Evolutionary conservation across 2,797 vertebrate species (phyloP), one percentile per base, ranked within the genome.

Genomic region (Oreonectes daqikongensis): DNA sequence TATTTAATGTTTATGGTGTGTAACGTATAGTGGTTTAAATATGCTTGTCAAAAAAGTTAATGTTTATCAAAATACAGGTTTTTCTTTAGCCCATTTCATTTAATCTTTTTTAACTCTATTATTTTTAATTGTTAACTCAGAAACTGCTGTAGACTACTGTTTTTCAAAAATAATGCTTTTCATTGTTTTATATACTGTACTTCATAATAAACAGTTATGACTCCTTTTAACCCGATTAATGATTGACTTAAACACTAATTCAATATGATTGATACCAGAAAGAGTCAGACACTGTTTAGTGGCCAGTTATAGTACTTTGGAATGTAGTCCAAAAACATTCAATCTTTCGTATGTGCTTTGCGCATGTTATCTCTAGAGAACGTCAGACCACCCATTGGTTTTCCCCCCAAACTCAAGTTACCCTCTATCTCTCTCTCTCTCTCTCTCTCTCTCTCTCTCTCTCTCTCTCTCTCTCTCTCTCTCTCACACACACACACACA

Each of bases 321-420:
- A 76, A 48, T 35, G 53, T 40, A 48, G 24, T 10, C 35, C 17
- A 52, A 64, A 63, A 50, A n/a, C 44, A 12, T 60, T 15, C 28
- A 20, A 50, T 53, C 35, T 66, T 60, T 11, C n/a, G 46, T 28
- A 26, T 69, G 61, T 69, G 35, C 50, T 66, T 35, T 42, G 24
- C 18, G n/a, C 20, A 1, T 35, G 35, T 9, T 64, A 44, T 30
- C 20, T 42, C 20, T 65, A 22, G 32, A 66, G 24, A 55, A 30
- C 17, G 28, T 50, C 32, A 26, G 12, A 55, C 44, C 24, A 15
- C 38, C 12, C n/a, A 48, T 18, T 48, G 55, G 86, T 83, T 55
- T 85, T 90, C 88, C 89, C 90, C 82, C 82, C 52, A 22, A 14
- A 59, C 30, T 85, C 69, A 81, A 46, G 20, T 26, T 7, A 12